Conservation (phyloP, 2,888 invertebrate species). For the Macrophya annulata region DNA sequence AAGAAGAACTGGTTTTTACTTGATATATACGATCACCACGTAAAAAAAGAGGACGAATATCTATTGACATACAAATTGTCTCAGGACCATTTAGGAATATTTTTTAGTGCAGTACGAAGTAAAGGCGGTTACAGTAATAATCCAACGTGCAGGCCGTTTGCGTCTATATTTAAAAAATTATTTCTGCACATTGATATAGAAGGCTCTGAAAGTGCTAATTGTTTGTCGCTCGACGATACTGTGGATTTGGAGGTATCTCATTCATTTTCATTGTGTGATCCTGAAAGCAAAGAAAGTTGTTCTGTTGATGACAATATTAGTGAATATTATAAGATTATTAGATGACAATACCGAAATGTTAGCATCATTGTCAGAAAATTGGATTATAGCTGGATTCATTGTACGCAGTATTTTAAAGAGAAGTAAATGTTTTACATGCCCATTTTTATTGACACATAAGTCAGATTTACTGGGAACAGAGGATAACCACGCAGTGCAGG, state of each 20-base stretch:
- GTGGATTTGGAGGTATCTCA: not conserved
- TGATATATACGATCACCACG: conserved; percentile 56
- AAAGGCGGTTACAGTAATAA: conserved; percentile 63
- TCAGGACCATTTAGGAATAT: conserved; percentile 62
- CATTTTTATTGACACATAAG: conserved; percentile 33
- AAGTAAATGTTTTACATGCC: conserved; percentile 57
- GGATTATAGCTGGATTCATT: conserved; percentile 58
- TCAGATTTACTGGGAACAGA: conserved; percentile 28
- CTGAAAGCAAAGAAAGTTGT: not conserved
- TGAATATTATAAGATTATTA: no score
- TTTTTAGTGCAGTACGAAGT: conserved; percentile 60
- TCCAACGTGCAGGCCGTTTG: conserved; percentile 60
- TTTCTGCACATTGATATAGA: conserved; percentile 59
- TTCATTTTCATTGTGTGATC: not conserved
- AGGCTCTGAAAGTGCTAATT: conserved; percentile 57
- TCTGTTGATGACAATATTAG: not conserved
- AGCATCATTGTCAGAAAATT: conserved; percentile 28
- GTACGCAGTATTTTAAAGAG: conserved; percentile 50
- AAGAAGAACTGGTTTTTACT: conserved; percentile 62
- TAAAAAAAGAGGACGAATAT: conserved; percentile 41
- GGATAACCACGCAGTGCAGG: not conserved
- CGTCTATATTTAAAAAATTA: conserved; percentile 60
- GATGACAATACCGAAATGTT: not conserved
- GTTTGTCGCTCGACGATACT: conserved; percentile 58
- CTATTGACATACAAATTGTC: conserved; percentile 61